These are phyloP conservation scores for Holothuria scabra DNA, from an alignment of 53 echinoderm and acorn worm genomes.

Conservation along the genomic window DNA sequence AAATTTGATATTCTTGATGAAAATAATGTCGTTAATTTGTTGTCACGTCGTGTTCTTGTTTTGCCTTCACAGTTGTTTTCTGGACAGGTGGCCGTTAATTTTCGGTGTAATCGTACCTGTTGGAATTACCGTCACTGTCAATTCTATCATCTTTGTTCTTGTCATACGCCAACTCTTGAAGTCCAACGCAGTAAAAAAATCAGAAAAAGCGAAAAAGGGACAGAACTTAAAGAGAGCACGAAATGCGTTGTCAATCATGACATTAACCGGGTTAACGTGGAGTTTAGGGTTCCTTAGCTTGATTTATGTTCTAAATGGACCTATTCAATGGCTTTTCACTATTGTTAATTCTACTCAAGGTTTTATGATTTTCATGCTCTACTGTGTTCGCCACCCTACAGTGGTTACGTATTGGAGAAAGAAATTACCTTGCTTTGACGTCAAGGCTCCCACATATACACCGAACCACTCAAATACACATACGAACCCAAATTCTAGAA, in stretches of 20 bases:
- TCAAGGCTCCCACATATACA: background rate
- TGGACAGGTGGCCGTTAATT: slow-evolving; percentile 24
- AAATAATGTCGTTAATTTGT: too few relatives aligned
- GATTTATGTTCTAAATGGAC: slow-evolving; percentile 64
- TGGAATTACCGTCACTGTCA: background rate
- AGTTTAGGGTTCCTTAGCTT: slow-evolving; percentile 76
- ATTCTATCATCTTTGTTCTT: slow-evolving; percentile 18
- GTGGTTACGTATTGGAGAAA: slow-evolving; percentile 56
- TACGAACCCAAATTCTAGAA: background rate
- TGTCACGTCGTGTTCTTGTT: background rate
- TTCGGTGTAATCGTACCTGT: slow-evolving; percentile 1
- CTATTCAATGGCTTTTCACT: slow-evolving; percentile 75
- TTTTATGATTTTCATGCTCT: slow-evolving; percentile 82
- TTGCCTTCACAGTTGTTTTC: slow-evolving; percentile 8
- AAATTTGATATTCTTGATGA: too few relatives aligned
- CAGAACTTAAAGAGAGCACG: slow-evolving; percentile 69
- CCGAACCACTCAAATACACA: background rate
- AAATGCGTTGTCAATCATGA: slow-evolving; percentile 74
- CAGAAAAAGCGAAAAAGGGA: slow-evolving; percentile 37
- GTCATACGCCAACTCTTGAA: slow-evolving; percentile 38
- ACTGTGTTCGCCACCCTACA: slow-evolving; percentile 80
- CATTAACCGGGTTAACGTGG: slow-evolving; percentile 85
- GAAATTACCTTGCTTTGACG: slow-evolving; percentile 8
- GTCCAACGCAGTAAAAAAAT: slow-evolving; percentile 16
- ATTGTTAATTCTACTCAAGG: slow-evolving; percentile 85